Conservation (phyloP, 1,140 invertebrate genomes). For the Steinernema feltiae region DNA sequence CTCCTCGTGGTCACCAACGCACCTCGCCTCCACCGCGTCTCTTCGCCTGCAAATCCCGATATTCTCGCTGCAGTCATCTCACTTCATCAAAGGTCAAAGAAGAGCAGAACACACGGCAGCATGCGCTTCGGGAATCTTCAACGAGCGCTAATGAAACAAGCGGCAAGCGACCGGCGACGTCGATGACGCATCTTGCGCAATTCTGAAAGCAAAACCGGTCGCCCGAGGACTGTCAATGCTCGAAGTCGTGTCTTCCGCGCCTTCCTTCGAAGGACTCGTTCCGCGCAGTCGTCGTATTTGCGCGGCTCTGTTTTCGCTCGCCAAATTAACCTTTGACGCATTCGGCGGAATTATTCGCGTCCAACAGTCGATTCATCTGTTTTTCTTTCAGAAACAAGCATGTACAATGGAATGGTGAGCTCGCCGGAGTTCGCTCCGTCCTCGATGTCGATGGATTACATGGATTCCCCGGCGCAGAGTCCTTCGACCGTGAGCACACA, state of each 20-base stretch:
- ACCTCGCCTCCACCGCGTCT: no score
- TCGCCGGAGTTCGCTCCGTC: background rate
- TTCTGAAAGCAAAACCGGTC: background rate
- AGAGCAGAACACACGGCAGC: no score
- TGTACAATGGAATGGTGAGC: slow-evolving; percentile 2
- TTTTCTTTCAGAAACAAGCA: background rate
- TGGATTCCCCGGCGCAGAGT: slow-evolving; percentile 3
- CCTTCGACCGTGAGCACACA: background rate
- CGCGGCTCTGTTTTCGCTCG: background rate
- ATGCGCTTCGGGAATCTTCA: no score
- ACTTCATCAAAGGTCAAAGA: no score
- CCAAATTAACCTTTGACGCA: background rate
- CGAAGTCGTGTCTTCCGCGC: background rate
- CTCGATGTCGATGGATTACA: background rate
- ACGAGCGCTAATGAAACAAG: background rate
- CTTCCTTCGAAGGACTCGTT: slow-evolving; percentile 5
- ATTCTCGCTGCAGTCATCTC: no score
- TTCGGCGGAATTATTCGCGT: background rate
- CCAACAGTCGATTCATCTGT: background rate
- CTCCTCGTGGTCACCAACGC: no score
- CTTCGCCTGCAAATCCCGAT: no score
- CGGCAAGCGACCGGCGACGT: background rate
- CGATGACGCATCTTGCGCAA: background rate
- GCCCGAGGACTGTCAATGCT: background rate
- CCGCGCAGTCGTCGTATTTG: background rate